These are phyloP conservation scores for Onychomys torridus DNA, from an alignment of 2,797 vertebrate genomes.

Conservation along the genomic window DNA sequence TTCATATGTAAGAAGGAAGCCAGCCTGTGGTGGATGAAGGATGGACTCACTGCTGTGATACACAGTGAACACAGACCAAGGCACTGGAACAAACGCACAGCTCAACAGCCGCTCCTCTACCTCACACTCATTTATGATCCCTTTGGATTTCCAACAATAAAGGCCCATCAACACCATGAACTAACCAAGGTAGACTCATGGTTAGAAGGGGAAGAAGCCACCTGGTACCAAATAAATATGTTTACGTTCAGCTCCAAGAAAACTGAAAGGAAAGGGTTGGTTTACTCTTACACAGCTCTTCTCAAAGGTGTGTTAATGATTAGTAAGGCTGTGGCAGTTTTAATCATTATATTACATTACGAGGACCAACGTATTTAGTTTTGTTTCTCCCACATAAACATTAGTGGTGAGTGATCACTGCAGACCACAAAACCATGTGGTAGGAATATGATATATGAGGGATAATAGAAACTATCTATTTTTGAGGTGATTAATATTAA, in stretches of 20 bases:
- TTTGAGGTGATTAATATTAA: not conserved
- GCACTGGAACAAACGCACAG: not conserved
- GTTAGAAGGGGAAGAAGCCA: not conserved
- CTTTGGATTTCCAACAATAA: slow-evolving; percentile 44
- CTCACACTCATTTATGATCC: slow-evolving; percentile 3
- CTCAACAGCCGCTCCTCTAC: not conserved
- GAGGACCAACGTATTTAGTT: not conserved
- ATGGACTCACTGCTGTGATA: not conserved
- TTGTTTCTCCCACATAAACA: slow-evolving; percentile 12
- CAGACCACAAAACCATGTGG: not conserved
- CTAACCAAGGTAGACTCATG: not conserved
- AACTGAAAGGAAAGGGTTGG: not conserved
- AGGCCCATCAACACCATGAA: slow-evolving; percentile 37
- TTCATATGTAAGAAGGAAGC: not conserved
- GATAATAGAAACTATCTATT: not conserved
- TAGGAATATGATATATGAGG: not conserved
- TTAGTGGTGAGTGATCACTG: not conserved
- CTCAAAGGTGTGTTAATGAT: slow-evolving; percentile 17
- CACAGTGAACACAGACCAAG: not conserved
- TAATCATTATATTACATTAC: not conserved
- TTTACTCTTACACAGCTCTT: not conserved
- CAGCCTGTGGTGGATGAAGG: not conserved
- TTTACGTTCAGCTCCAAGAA: slow-evolving; percentile 25
- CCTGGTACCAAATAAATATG: slow-evolving; percentile 11
- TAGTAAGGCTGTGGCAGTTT: not conserved